Conservation (phyloP, 2,888 invertebrate species). For the Caenorhabditis sp. region DNA sequence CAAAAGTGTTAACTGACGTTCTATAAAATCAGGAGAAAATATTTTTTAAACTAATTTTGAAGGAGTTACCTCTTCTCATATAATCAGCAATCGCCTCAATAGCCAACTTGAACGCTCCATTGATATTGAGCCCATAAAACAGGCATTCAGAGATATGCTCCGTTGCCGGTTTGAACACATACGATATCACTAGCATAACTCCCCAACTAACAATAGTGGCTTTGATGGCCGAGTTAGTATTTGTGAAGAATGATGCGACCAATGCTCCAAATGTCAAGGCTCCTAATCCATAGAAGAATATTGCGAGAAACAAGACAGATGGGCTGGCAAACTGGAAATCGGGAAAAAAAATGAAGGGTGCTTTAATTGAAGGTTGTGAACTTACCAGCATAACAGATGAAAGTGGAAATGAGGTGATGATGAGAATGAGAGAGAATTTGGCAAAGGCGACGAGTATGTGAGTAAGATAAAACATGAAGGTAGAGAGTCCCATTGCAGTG, state of each 20-base stretch:
- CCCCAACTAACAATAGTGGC: constrained; percentile 40
- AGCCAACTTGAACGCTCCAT: constrained; percentile 36
- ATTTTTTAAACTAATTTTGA: too few species aligned
- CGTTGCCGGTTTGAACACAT: constrained; percentile 23
- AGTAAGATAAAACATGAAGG: constrained; percentile 62
- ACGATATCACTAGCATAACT: constrained; percentile 21
- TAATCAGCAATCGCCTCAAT: constrained; percentile 49
- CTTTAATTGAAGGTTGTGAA: not conserved
- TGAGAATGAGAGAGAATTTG: constrained; percentile 58
- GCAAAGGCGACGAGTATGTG: constrained; percentile 59
- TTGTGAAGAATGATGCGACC: constrained; percentile 43
- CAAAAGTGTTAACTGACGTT: constrained; percentile 18
- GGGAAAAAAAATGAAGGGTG: not conserved
- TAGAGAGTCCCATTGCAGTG: constrained; percentile 66
- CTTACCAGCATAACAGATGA: constrained; percentile 18
- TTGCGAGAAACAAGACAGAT: constrained; percentile 34
- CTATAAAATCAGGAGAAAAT: too few species aligned
- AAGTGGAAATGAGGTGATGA: constrained; percentile 44
- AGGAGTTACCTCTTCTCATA: constrained; percentile 49
- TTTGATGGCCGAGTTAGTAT: constrained; percentile 49
- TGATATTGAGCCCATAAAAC: constrained; percentile 33
- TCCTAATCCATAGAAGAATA: constrained; percentile 49
- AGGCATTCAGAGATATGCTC: constrained; percentile 37
- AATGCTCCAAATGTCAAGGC: constrained; percentile 47
- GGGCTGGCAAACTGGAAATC: constrained; percentile 43